Evolutionary conservation across 35 echinoderm and acorn worm genomes (phyloP).

Genomic region (Apostichopus japonicus): DNA sequence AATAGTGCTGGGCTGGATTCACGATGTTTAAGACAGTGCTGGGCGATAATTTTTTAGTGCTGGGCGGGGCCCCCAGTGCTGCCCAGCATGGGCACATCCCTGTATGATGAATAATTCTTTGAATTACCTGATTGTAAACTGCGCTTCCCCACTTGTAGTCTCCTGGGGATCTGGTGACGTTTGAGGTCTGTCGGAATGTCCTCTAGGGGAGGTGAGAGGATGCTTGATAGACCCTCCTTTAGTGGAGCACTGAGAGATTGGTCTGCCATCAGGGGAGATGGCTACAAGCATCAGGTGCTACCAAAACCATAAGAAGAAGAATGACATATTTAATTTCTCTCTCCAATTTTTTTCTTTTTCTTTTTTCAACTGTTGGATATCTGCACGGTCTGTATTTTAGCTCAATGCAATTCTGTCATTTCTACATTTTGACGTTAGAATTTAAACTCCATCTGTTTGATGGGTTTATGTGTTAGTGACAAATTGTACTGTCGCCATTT

Average conservation of each 20-base stretch:
- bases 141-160: constrained; percentile 67
- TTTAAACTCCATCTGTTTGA: too few species aligned
- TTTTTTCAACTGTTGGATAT: background rate
- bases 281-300: constrained; percentile 72
- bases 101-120: too few species aligned
- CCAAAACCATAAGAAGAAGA: background rate
- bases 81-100: too few species aligned
- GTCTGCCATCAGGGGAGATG: constrained; percentile 73
- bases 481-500: too few species aligned
- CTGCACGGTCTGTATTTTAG: background rate
- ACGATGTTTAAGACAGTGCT: too few species aligned
- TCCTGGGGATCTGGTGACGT: constrained; percentile 76
- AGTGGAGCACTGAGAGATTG: constrained; percentile 52
- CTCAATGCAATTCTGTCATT: too few species aligned
- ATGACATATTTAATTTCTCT: background rate
- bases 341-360: background rate
- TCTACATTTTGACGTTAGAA: too few species aligned
- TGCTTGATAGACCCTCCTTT: constrained; percentile 3
- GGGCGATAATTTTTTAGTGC: too few species aligned
- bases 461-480: too few species aligned
- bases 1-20: too few species aligned
- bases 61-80: too few species aligned
- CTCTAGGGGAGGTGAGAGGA: constrained; percentile 34
- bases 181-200: constrained; percentile 59
- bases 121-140: constrained; percentile 76